Evolutionary conservation across 2,797 vertebrate species (phyloP), one percentile per base, ranked within the genome.

Genomic region (Moxostoma hubbsi): DNA sequence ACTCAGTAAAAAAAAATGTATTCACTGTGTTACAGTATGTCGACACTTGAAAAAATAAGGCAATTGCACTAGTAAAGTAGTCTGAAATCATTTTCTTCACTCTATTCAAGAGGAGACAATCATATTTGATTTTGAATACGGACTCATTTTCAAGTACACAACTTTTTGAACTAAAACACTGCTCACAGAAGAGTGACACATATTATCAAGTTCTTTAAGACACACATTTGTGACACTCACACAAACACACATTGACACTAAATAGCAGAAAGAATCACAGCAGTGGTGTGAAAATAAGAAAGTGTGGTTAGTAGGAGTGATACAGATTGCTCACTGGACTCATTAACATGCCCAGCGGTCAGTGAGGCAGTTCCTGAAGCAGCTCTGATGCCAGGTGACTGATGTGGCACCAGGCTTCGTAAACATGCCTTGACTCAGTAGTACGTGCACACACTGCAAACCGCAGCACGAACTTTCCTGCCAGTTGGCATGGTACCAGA

Each of bases 401-500:
- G 89, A 99, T 96, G 90, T 96, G 95, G 68, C 89, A 88, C 98
- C 98, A 99, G 45, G 97, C 96, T 70, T 90, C 88, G 4, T 89
- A 90, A 75, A 99, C 7, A 10, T 99, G 97, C 46, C 80, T 82
- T 1, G 94, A 94, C 75, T 96, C 95, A 1, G 93, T 94, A 0
- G 76, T 83, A 64, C 93, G 92, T 10, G 95, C 89, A 9, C 97
- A 98, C 84, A 99, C 47, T 57, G 94, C 96, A 1, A 99, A 95
- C 1, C 98, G 96, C 58, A 99, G 91, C 83, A 98, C 95, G 36
- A 97, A 97, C 79, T 80, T 88, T 53, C 90, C 95, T 1, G 90
- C 90, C 81, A 98, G 93, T 86, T 93, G 91, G 74, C 96, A 97
- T 0, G 97, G 97, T 6, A 99, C 97, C 85, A 99, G 88, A 87